Conservation (phyloP, 1,140 invertebrate species). For the Philopotamus ludificatus region DNA sequence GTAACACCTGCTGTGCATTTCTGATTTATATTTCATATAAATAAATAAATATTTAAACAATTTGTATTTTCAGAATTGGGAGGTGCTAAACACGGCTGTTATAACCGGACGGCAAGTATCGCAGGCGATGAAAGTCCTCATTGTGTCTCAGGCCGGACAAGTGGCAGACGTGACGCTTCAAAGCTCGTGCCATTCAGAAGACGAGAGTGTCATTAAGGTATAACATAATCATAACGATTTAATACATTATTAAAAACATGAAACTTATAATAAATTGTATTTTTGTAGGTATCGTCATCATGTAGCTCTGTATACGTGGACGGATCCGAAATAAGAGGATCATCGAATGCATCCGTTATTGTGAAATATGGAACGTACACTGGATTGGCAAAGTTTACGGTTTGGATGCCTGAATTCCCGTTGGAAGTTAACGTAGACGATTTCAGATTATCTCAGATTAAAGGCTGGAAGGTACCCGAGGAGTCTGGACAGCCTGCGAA, state of each 20-base stretch:
- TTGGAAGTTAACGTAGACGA: conserved; percentile 88
- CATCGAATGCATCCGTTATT: conserved; percentile 89
- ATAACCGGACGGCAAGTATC: conserved; percentile 91
- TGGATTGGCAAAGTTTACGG: conserved; percentile 82
- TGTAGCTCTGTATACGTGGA: conserved; percentile 96
- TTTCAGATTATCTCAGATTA: conserved; percentile 76
- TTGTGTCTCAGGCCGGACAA: conserved; percentile 89
- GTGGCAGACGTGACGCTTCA: conserved; percentile 94
- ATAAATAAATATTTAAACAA: background rate
- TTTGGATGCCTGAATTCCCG: conserved; percentile 96
- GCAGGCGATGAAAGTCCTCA: conserved; percentile 92
- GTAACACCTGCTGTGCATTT: background rate
- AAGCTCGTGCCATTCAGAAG: conserved; percentile 90
- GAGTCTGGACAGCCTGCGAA: conserved; percentile 57
- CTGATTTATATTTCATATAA: background rate
- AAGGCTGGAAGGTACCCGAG: conserved; percentile 80
- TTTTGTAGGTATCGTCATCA: conserved; percentile 83
- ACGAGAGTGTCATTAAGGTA: conserved; percentile 95
- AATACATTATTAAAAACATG: conserved; percentile 5
- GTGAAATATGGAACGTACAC: conserved; percentile 93
- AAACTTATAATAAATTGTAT: conserved; percentile 1
- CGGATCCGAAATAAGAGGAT: conserved; percentile 92
- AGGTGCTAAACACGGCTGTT: conserved; percentile 94
- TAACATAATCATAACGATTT: conserved; percentile 17
- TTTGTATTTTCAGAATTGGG: conserved; percentile 77